Evolutionary conservation across 1,140 invertebrate species (phyloP).

Genomic region (Brachionus rotundiformis): DNA sequence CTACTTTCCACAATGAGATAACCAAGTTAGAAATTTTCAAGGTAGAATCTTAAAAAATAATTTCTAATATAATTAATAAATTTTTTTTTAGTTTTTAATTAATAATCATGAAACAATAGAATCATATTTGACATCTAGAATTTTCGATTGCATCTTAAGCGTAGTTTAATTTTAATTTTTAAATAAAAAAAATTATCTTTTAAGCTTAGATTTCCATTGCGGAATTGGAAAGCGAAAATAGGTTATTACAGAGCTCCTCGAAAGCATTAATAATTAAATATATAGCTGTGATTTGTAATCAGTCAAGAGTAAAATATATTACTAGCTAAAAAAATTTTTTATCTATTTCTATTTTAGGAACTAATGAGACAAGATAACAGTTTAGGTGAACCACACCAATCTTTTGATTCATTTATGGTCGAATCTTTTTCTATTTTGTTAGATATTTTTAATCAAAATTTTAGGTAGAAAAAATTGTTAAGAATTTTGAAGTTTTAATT

Average conservation of each 20-base stretch:
- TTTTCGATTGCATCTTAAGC: conserved; percentile 12
- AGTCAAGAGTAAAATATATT: conserved; percentile 13
- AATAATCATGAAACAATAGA: conserved; percentile 38
- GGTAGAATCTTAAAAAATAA: conserved; percentile 5
- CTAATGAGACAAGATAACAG: not conserved
- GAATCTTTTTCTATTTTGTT: not conserved
- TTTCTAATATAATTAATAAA: not conserved
- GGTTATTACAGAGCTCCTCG: not conserved
- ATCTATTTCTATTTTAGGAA: conserved; percentile 20
- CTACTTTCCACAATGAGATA: not conserved
- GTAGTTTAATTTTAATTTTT: not conserved
- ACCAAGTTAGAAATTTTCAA: conserved; percentile 21
- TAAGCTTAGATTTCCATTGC: conserved; percentile 26
- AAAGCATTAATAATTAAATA: conserved; percentile 41
- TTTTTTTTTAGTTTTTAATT: conserved; percentile 34
- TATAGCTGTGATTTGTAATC: conserved; percentile 23
- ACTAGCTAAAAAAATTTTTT: too few relatives aligned
- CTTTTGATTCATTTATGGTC: conserved; percentile 25
- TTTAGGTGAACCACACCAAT: not conserved
- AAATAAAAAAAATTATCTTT: not conserved
- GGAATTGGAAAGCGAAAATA: conserved; percentile 20
- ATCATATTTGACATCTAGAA: conserved; percentile 2
- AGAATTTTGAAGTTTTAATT: too few relatives aligned
- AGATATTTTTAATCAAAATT: not conserved
- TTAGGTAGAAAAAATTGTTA: too few relatives aligned